These are phyloP conservation scores for Calonectris borealis DNA, from an alignment of 2,113 vertebrate species.

Conservation along the genomic window DNA sequence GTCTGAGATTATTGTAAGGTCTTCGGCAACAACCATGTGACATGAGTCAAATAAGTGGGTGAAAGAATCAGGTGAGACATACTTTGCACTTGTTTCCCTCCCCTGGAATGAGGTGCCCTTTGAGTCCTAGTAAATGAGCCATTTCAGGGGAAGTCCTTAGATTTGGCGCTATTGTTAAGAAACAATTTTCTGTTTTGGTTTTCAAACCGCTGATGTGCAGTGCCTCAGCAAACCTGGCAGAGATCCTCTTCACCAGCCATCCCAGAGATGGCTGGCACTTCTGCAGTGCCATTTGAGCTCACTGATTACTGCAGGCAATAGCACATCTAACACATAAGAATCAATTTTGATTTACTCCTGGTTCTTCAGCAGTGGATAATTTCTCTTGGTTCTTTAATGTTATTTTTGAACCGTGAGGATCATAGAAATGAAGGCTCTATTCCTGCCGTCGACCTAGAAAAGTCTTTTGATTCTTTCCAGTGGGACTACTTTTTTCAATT, in stretches of 20 bases:
- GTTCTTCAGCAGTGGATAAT: not conserved
- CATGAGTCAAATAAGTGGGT: not conserved
- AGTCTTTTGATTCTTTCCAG: constrained; percentile 44
- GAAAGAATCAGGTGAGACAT: not conserved
- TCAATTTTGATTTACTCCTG: constrained; percentile 5
- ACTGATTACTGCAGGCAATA: not conserved
- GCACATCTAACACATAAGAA: not conserved
- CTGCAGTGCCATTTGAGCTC: not conserved
- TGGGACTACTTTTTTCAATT: not conserved
- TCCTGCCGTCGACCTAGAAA: constrained; percentile 56
- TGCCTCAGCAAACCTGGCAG: not conserved
- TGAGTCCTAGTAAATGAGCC: not conserved
- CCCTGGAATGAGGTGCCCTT: not conserved
- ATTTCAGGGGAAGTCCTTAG: not conserved
- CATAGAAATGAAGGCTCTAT: constrained; percentile 25
- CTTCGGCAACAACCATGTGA: not conserved
- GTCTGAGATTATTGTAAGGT: not conserved
- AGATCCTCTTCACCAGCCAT: not conserved
- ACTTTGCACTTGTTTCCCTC: not conserved
- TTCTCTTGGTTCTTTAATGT: constrained; percentile 45
- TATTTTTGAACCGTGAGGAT: constrained; percentile 22
- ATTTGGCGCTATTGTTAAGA: not conserved
- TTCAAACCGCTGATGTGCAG: not conserved
- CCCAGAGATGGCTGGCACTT: not conserved
- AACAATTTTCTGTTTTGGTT: not conserved